phyloP scores from a whole-genome alignment of 2,113 vertebrate species.

The Apteryx owenii region DNA sequence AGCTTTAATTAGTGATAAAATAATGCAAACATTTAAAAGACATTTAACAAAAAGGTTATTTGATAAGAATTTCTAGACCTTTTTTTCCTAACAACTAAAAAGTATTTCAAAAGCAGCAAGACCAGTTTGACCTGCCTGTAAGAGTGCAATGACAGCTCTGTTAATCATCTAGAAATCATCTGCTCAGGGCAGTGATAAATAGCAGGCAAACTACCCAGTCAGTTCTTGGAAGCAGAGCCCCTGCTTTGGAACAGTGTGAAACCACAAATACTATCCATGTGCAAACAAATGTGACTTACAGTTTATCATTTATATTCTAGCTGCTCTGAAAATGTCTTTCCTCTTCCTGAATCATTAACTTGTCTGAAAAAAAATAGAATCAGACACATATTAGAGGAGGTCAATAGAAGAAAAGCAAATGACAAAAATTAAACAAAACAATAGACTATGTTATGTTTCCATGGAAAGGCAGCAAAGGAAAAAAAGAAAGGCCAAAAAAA shows the following conservation, averaged over 20 bases:
- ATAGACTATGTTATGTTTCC: conserved; percentile 63
- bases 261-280: conserved; percentile 17
- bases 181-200: conserved; percentile 7
- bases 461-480: conserved; percentile 52
- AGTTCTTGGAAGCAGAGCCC: conserved; percentile 41
- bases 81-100: not conserved
- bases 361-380: conserved; percentile 60
- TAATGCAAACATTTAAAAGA: not conserved
- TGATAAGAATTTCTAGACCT: not conserved
- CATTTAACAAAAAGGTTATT: not conserved
- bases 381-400: conserved; percentile 53
- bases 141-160: not conserved
- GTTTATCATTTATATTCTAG: conserved; percentile 35
- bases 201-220: not conserved
- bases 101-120: not conserved
- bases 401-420: conserved; percentile 55
- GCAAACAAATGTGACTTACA: conserved; percentile 48
- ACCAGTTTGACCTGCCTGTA: not conserved
- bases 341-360: conserved; percentile 53
- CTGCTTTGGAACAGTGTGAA: conserved; percentile 30
- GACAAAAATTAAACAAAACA: conserved; percentile 67
- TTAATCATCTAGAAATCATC: conserved; percentile 24
- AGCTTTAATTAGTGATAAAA: not conserved
- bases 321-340: conserved; percentile 45
- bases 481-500: conserved; percentile 26